Evolutionary conservation across 1,140 invertebrate species (phyloP).

Genomic region (Scaptomyza hsui): DNA sequence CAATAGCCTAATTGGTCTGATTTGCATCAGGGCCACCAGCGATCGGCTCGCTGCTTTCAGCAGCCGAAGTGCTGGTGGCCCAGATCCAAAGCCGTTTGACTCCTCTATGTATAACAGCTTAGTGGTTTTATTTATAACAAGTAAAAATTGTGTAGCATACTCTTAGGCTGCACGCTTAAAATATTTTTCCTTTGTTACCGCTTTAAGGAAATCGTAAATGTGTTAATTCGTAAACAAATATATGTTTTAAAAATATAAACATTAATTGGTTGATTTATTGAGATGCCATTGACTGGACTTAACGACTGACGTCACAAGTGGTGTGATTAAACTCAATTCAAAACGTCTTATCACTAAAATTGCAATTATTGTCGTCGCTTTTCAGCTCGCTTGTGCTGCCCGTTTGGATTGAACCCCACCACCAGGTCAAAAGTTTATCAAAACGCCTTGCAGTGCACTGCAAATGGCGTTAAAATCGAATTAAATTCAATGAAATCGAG

Average conservation of each 20-base stretch:
- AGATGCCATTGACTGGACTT: no score
- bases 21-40: no score
- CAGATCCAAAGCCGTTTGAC: no score
- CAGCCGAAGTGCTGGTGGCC: no score
- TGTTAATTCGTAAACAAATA: background rate
- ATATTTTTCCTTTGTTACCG: background rate
- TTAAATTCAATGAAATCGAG: constrained; percentile 14
- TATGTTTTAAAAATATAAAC: background rate
- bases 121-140: no score
- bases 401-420: background rate
- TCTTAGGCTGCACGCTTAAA: background rate
- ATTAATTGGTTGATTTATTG: background rate
- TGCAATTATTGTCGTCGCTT: constrained; percentile 5
- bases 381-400: constrained; percentile 1
- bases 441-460: background rate
- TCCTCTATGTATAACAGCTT: no score
- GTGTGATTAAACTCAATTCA: constrained; percentile 1
- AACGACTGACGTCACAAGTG: constrained; percentile 2
- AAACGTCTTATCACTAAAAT: background rate
- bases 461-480: background rate
- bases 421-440: constrained; percentile 42
- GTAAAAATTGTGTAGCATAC: background rate
- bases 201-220: background rate
- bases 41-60: no score
- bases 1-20: no score